Conservation (phyloP, 1,140 invertebrate species). For the Calliopsis andreniformis region DNA sequence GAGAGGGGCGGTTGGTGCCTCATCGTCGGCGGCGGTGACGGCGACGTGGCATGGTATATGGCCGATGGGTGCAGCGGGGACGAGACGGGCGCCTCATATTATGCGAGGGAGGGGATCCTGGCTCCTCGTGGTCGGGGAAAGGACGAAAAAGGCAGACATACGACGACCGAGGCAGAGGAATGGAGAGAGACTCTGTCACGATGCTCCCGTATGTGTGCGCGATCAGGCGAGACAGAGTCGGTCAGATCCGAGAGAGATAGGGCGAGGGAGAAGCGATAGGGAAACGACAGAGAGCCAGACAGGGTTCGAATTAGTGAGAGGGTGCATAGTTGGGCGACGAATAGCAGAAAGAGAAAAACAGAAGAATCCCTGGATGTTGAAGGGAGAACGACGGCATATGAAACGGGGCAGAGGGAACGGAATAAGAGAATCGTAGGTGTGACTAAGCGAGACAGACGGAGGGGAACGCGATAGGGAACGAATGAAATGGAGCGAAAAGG, state of each 20-base stretch:
- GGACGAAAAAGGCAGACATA: conserved; percentile 31
- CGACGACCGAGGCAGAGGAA: not conserved
- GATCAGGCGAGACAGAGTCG: conserved; percentile 39
- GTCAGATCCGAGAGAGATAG: conserved; percentile 14
- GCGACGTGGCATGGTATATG: conserved; percentile 55
- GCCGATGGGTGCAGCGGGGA: conserved; percentile 42
- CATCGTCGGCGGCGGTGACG: conserved; percentile 56
- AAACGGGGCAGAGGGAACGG: not conserved
- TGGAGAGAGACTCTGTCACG: conserved; percentile 16
- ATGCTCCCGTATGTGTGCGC: conserved; percentile 20
- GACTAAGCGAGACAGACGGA: conserved; percentile 38
- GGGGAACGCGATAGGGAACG: conserved; percentile 24
- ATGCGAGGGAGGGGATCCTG: conserved; percentile 36
- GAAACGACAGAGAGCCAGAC: not conserved
- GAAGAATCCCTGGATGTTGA: not conserved
- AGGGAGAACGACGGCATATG: not conserved
- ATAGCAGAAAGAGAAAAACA: conserved; percentile 13
- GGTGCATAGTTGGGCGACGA: conserved; percentile 33
- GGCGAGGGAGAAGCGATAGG: conserved; percentile 17
- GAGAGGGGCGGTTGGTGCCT: conserved; percentile 65
- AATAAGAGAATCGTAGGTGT: conserved; percentile 35
- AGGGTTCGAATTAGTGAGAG: conserved; percentile 38
- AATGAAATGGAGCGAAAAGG: conserved; percentile 23
- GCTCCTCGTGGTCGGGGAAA: conserved; percentile 44
- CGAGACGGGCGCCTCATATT: conserved; percentile 28